A percentile compares a stretch with the other conserved stretches of the same genome.
phyloP scores from a whole-genome alignment of 2,797 vertebrate genomes.

The Anableps anableps region DNA sequence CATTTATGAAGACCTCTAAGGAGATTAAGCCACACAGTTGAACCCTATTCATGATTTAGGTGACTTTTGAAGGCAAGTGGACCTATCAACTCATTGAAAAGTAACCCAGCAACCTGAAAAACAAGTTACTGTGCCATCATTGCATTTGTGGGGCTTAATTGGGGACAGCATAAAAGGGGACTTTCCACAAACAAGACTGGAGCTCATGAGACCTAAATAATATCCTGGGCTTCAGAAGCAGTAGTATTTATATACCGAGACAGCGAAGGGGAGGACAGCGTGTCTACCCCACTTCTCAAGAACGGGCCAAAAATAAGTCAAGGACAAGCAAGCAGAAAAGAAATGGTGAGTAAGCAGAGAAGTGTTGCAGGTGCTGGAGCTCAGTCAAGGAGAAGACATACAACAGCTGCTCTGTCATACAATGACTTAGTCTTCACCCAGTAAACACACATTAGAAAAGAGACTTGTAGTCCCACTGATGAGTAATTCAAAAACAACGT shows the following conservation, averaged over 20 bases:
- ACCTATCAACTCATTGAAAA: background rate
- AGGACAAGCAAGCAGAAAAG: slow-evolving; percentile 21
- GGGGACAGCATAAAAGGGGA: slow-evolving; percentile 27
- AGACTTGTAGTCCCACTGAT: slow-evolving; percentile 32
- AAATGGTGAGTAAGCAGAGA: slow-evolving; percentile 58
- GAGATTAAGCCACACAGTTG: background rate
- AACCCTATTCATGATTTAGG: background rate
- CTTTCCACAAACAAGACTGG: slow-evolving; percentile 39
- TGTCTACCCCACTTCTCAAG: slow-evolving; percentile 33
- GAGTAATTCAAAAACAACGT: slow-evolving; percentile 19
- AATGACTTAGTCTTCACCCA: slow-evolving; percentile 81
- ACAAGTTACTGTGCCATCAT: background rate
- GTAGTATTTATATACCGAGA: slow-evolving; percentile 14
- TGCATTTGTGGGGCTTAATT: background rate
- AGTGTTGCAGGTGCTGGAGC: slow-evolving; percentile 64
- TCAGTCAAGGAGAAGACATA: slow-evolving; percentile 71
- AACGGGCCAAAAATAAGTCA: slow-evolving; percentile 42
- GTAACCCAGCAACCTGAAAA: background rate
- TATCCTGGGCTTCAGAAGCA: slow-evolving; percentile 12
- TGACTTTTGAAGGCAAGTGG: background rate
- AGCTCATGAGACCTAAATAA: slow-evolving; percentile 36
- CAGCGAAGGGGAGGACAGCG: slow-evolving; percentile 4
- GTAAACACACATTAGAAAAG: slow-evolving; percentile 37
- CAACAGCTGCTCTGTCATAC: slow-evolving; percentile 83
- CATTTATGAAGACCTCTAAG: background rate